Conservation (phyloP, 1,140 invertebrate species). For the Drosophila athabasca region DNA sequence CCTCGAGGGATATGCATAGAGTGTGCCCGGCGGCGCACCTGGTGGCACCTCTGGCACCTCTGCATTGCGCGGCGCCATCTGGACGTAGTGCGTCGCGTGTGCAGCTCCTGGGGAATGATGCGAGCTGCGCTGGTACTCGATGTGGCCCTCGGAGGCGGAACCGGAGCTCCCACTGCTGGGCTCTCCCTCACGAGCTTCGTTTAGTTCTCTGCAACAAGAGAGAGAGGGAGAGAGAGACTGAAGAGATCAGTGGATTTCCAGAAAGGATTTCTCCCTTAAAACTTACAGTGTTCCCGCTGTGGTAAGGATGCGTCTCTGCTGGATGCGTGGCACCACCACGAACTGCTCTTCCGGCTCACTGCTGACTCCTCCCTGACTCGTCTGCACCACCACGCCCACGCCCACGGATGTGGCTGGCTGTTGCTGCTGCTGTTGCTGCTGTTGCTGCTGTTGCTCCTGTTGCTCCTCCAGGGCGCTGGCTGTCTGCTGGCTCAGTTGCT, state of each 20-base stretch:
- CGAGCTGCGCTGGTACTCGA: conserved; percentile 61
- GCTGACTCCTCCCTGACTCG: conserved; percentile 50
- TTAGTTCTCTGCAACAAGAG: conserved; percentile 53
- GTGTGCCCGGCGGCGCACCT: conserved; percentile 38
- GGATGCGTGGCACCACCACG: conserved; percentile 51
- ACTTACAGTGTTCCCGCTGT: conserved; percentile 80
- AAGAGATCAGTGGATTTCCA: not conserved
- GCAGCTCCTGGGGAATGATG: conserved; percentile 59
- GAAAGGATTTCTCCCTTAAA: not conserved
- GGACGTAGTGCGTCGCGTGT: conserved; percentile 63
- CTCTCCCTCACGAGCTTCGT: conserved; percentile 67
- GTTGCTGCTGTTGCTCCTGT: conserved; percentile 58
- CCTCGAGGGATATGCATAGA: conserved; percentile 64
- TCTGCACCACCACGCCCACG: conserved; percentile 58
- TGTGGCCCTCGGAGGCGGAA: conserved; percentile 55
- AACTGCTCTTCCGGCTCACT: conserved; percentile 61
- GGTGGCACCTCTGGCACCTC: conserved; percentile 56
- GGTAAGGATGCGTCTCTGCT: conserved; percentile 71
- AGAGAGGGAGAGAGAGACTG: not conserved
- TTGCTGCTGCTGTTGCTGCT: conserved; percentile 43
- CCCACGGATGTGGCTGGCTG: conserved; percentile 46
- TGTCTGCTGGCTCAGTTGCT: conserved; percentile 40
- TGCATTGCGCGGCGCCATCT: conserved; percentile 73
- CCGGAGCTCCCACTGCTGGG: conserved; percentile 58
- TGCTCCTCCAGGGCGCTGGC: conserved; percentile 54